Conservation (phyloP, 2,888 invertebrate species). For the Cheilosia urbana region DNA sequence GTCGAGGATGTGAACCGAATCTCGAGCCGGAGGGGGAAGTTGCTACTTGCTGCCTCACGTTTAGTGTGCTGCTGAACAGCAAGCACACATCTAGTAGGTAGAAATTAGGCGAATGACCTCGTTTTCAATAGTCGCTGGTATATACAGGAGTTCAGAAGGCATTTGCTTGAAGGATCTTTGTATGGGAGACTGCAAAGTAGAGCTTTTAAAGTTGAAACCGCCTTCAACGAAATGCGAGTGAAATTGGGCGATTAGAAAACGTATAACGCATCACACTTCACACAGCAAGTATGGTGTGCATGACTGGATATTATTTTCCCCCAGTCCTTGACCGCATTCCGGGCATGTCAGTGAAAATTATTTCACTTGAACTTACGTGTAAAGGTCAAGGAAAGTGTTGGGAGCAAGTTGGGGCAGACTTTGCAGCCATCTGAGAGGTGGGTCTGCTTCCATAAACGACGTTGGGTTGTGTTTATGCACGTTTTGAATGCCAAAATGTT, state of each 20-base stretch:
- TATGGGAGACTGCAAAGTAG: background rate
- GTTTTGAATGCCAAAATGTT: no score
- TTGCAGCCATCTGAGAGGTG: background rate
- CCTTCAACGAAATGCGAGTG: background rate
- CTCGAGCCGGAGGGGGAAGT: background rate
- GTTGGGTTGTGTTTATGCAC: background rate
- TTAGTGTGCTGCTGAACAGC: constrained; percentile 2
- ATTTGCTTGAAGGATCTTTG: constrained; percentile 36
- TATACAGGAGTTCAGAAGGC: background rate
- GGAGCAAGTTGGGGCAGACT: background rate
- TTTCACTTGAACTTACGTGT: constrained; percentile 26
- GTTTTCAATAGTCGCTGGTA: constrained; percentile 41
- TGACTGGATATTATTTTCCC: constrained; percentile 11
- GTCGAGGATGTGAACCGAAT: constrained; percentile 42
- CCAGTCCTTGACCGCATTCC: constrained; percentile 43
- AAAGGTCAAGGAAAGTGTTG: constrained; percentile 17
- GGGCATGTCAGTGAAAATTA: constrained; percentile 28
- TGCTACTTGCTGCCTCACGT: constrained; percentile 4
- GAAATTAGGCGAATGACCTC: constrained; percentile 63
- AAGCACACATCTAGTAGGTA: constrained; percentile 27
- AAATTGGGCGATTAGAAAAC: no score
- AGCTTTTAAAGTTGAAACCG: background rate
- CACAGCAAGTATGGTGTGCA: background rate
- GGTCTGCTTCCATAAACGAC: background rate
- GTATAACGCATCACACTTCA: background rate